These are phyloP conservation scores for Lithosia quadra DNA, from an alignment of 2,888 invertebrate species.

Conservation along the genomic window DNA sequence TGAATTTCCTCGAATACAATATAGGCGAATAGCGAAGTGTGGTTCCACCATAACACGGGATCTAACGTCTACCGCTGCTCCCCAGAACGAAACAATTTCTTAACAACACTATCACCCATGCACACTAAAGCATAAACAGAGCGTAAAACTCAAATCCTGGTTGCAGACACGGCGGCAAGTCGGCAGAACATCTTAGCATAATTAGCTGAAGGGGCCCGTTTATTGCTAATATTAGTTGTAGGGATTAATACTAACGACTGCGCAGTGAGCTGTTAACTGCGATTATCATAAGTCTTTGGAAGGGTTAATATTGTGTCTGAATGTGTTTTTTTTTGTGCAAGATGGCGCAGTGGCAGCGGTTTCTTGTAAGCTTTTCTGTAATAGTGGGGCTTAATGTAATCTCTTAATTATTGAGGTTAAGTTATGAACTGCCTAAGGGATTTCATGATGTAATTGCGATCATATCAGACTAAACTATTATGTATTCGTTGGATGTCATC, in stretches of 20 bases:
- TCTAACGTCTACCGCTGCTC: no score
- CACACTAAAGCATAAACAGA: conserved; percentile 54
- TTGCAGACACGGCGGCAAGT: conserved; percentile 69
- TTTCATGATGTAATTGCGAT: no score
- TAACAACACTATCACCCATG: conserved; percentile 39
- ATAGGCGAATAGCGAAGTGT: no score
- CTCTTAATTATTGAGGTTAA: not conserved
- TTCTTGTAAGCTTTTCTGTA: conserved; percentile 1
- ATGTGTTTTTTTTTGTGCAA: conserved; percentile 8
- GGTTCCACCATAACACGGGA: no score
- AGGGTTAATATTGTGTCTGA: conserved; percentile 23
- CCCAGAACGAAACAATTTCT: not conserved
- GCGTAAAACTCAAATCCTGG: conserved; percentile 66
- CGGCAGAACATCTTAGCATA: conserved; percentile 81
- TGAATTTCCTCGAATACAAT: no score
- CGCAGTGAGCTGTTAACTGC: conserved; percentile 65
- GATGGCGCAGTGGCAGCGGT: not conserved
- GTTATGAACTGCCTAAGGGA: not conserved
- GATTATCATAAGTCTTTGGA: conserved; percentile 71
- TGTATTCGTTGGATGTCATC: no score
- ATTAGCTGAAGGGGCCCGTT: conserved; percentile 83
- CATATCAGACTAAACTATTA: no score
- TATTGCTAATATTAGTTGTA: conserved; percentile 85
- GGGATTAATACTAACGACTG: conserved; percentile 77
- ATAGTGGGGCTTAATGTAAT: not conserved